Conservation (phyloP, 1,140 invertebrate genomes). For the Ctenoplectra terminalis region DNA sequence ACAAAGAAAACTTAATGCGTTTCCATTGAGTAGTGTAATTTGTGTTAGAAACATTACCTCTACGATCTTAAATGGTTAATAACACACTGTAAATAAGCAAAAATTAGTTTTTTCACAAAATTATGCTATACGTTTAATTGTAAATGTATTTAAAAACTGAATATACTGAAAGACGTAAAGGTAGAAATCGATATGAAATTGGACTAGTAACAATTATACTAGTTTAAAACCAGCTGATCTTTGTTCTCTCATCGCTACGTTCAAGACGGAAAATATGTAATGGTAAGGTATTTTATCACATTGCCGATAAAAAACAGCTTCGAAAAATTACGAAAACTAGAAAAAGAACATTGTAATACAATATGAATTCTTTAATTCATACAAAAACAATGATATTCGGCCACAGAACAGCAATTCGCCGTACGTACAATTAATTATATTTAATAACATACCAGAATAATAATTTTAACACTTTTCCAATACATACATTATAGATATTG, state of each 20-base stretch:
- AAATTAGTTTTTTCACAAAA: background rate
- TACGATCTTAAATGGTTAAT: background rate
- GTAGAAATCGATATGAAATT: background rate
- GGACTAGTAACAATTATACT: background rate
- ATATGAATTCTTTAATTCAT: conserved; percentile 76
- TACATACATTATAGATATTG: conserved; percentile 18
- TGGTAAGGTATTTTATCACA: conserved; percentile 36
- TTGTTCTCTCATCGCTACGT: conserved; percentile 36
- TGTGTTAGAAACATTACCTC: background rate
- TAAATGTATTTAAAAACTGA: background rate
- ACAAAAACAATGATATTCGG: conserved; percentile 69
- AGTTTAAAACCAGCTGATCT: conserved; percentile 40
- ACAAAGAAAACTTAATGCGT: background rate
- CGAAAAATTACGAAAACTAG: conserved; percentile 6
- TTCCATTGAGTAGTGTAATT: background rate
- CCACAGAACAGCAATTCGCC: conserved; percentile 66
- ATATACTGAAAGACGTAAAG: background rate
- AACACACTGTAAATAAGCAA: background rate
- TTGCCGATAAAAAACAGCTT: conserved; percentile 28
- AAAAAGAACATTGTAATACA: conserved; percentile 34
- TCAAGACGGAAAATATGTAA: conserved; percentile 51
- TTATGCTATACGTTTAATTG: background rate
- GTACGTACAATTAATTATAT: conserved; percentile 70
- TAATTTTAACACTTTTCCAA: conserved; percentile 36
- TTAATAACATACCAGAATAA: conserved; percentile 36